Evolutionary conservation across 35 echinoderm and acorn worm genomes (phyloP).

Genomic region (Hemicentrotus pulcherrimus): DNA sequence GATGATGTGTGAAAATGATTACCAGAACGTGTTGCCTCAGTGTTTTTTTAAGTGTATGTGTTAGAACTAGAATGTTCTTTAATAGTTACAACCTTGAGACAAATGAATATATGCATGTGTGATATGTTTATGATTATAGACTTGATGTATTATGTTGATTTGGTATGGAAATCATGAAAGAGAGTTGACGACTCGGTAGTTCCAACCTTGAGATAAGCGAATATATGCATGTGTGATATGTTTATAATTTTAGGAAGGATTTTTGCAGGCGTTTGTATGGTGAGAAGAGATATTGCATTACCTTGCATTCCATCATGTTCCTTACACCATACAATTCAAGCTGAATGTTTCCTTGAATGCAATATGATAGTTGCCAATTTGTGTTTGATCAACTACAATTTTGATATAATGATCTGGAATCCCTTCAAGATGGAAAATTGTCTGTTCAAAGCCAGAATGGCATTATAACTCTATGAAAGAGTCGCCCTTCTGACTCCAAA

Average conservation of each 20-base stretch:
- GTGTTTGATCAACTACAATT: too few species aligned
- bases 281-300: too few species aligned
- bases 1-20: background rate
- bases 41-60: background rate
- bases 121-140: background rate
- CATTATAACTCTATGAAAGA: too few species aligned
- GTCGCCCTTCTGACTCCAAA: too few species aligned
- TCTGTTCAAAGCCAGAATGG: too few species aligned
- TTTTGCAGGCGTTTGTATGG: too few species aligned
- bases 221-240: background rate
- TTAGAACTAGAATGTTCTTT: background rate
- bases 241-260: background rate
- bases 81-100: background rate
- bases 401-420: too few species aligned
- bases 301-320: too few species aligned
- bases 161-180: background rate
- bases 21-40: background rate
- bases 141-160: background rate
- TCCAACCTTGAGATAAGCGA: background rate
- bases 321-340: too few species aligned
- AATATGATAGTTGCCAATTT: too few species aligned
- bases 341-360: too few species aligned
- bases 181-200: background rate
- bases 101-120: background rate
- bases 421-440: too few species aligned